Base-by-base conservation (phyloP, 2,797 vertebrate genomes). In the Synanceia verrucosa region DNA sequence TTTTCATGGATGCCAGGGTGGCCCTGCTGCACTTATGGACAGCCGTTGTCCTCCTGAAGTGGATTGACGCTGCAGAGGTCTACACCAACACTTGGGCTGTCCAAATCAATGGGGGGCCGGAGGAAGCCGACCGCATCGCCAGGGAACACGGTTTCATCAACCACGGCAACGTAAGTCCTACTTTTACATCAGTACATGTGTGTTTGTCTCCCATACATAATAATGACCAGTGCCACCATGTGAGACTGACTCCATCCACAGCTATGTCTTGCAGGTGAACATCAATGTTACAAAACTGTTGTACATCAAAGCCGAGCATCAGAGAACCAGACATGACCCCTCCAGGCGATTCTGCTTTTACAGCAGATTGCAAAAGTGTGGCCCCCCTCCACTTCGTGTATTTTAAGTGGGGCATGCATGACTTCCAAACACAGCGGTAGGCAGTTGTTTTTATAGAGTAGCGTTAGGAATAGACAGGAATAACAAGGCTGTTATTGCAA, bases 31-130 rank as follows among this genome's bases (percentile, higher is more conserved):
- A 94, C 84, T 89, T 95, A 79, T 95, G 96, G 95, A 92, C 95
- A 87, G 89, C 91, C 84, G 88, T 93, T 88, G 91, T 94, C 90
- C 89, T 93, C 86, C 88, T 95, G 62, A 90, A 73, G 70, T 88
- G 85, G 73, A 78, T 70, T 69, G 73, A 85, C 33, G 71, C 73
- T 3, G 83, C 95, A 77, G 93, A 86, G 63, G 79, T 99, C 86
- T 99, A 96, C 92, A 98, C 96, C 87, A 99, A 99, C 87, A 93
- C 96, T 7, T 99, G 98, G 97, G 98, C 98, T 0, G 96, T 98
- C 87, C 94, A 93, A 29, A 92, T 99, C 56, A 68, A 91, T 0
- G 94, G 95, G 0, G 98, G 97, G 48, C 87, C 86, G 0, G 88
- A 86, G 19, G 95, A 95, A 82, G 98, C 97, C 12, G 93, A 96